A percentile compares a stretch with the other conserved stretches of the same genome.
phyloP scores from a whole-genome alignment of 2,888 invertebrate genomes.

The Arge pagana region DNA sequence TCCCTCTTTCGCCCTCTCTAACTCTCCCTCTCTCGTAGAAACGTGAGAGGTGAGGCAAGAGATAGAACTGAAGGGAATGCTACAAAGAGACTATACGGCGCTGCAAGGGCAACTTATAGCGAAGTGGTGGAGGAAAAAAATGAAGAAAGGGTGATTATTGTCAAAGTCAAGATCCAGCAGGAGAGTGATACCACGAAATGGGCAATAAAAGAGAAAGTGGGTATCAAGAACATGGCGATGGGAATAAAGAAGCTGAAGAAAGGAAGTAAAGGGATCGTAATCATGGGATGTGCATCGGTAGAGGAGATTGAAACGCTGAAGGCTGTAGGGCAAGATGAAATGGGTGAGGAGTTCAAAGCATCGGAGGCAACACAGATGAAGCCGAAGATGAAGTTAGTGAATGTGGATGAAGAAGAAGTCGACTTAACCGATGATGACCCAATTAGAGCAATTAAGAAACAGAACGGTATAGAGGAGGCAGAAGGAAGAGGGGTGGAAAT shows the following conservation, averaged over 20 bases:
- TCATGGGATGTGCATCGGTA: background rate
- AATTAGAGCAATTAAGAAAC: slow-evolving; percentile 1
- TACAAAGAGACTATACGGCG: background rate
- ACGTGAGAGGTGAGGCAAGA: slow-evolving; percentile 15
- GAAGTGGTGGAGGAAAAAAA: slow-evolving; percentile 10
- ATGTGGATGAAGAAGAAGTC: slow-evolving; percentile 9
- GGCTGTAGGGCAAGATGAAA: background rate
- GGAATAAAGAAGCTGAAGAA: slow-evolving; percentile 18
- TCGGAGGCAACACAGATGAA: background rate
- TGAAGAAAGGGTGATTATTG: slow-evolving; percentile 17
- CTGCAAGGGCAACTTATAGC: slow-evolving; percentile 1
- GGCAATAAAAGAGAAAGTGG: slow-evolving; percentile 21
- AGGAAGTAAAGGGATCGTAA: background rate
- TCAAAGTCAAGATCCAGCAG: slow-evolving; percentile 28
- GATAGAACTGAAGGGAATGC: slow-evolving; percentile 18
- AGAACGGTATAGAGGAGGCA: background rate
- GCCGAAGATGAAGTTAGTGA: slow-evolving; percentile 12
- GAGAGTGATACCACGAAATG: slow-evolving; percentile 25
- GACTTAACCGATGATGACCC: slow-evolving; percentile 13
- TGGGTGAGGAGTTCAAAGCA: background rate
- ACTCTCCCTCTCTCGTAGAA: no score
- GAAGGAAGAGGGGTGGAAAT: background rate
- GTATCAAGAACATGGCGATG: slow-evolving; percentile 23
- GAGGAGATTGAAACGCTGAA: background rate
- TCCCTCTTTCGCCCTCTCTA: no score